phyloP scores from a whole-genome alignment of 2,797 vertebrate species.

The Thripadectes ignobilis region DNA sequence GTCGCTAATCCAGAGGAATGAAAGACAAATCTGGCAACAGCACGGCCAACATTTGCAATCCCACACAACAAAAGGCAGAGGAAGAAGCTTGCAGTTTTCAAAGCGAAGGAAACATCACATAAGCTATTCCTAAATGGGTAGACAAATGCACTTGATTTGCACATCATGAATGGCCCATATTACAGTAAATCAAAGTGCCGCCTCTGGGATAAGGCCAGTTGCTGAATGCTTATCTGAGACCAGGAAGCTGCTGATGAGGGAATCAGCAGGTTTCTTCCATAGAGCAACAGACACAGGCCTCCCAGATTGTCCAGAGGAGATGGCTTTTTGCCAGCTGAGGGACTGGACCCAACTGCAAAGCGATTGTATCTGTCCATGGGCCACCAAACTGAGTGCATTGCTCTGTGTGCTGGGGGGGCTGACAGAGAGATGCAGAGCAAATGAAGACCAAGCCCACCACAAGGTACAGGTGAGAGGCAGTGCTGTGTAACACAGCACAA shows the following conservation, averaged over 20 bases:
- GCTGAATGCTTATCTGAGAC: slow-evolving; percentile 13
- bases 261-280: not conserved
- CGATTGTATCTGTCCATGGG: not conserved
- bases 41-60: not conserved
- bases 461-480: not conserved
- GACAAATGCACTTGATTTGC: slow-evolving; percentile 49
- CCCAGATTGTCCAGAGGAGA: not conserved
- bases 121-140: slow-evolving; percentile 12
- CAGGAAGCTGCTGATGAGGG: not conserved
- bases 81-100: slow-evolving; percentile 4
- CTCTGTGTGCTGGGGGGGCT: not conserved
- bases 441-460: not conserved
- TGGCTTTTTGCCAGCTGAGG: not conserved
- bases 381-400: not conserved
- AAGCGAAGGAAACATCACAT: slow-evolving; percentile 25
- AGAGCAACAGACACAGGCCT: not conserved
- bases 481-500: not conserved
- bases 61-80: not conserved
- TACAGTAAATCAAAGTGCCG: not conserved
- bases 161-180: slow-evolving; percentile 35
- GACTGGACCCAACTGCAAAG: not conserved
- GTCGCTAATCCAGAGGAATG: not conserved
- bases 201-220: not conserved
- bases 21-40: slow-evolving; percentile 11
- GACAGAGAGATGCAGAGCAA: not conserved